Base-by-base conservation (phyloP, 2,797 vertebrate genomes). In the Cephalopachus bancanus region DNA sequence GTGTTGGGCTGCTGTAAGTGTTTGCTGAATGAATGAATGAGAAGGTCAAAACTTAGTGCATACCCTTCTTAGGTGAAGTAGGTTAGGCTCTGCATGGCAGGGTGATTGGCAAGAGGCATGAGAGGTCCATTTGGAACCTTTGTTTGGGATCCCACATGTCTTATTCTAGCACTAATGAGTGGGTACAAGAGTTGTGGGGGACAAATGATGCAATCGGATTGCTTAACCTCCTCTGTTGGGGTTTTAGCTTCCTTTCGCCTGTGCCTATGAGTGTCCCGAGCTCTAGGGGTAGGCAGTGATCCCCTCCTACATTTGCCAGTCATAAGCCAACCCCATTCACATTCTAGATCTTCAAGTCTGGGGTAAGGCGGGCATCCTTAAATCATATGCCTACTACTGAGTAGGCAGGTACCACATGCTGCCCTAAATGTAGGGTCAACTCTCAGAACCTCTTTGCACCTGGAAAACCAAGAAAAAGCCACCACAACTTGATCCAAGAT, bases 131-230 rank as follows among this genome's bases (percentile, higher is more conserved):
- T 88, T 59, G 44, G 88, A 93, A 89, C 8, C 79, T 80, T 81
- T 83, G 59, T 6, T 55, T 83, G 51, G 28, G 51, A 93, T 67
- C 85, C 26, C 62, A 62, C 0, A 85, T 89, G 81, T 97, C 84
- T 79, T 30, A 49, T 64, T 96, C 64, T 37, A 86, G 26, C 30
- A 14, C 12, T 20, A 91, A 55, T 24, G 76, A 83, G 28, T 71
- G 78, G 83, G 11, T 10, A 16, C 59, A 67, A 33, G 93, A 80
- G 14, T 33, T 67, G 14, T 67, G 89, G n/a, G 89, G 57, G 64
- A 30, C 81, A 60, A 83, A 44, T 33, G 30, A 16, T 86, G 55
- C 74, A 60, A n/a, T 62, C 24, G 59, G 67, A 24, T 20, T 30
- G 16, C 51, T 74, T 57, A 76, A 15, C 17, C 3, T 7, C 12